Evolutionary conservation across 2,888 invertebrate species (phyloP).

Genomic region (Cremastobaeus sp.): DNA sequence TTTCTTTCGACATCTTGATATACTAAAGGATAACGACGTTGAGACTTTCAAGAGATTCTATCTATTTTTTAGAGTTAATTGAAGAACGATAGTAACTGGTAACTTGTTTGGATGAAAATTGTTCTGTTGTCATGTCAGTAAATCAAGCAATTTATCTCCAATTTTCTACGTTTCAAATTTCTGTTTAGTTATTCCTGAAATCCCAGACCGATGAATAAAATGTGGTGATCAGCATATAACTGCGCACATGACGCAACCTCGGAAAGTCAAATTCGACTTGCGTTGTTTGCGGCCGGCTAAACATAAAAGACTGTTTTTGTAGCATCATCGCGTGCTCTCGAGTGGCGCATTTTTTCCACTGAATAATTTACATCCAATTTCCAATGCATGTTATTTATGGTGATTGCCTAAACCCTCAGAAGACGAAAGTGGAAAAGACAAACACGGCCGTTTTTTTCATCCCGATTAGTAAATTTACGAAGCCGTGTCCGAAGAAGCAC

Average conservation of each 20-base stretch:
- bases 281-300: not conserved
- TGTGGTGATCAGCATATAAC: constrained; percentile 1
- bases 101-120: constrained; percentile 12
- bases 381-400: constrained; percentile 40
- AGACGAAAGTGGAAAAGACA: constrained; percentile 31
- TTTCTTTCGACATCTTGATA: too few species aligned
- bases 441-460: constrained; percentile 31
- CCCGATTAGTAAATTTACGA: constrained; percentile 36
- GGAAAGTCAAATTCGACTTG: constrained; percentile 26
- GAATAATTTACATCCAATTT: constrained; percentile 40
- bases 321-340: constrained; percentile 12
- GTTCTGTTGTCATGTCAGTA: constrained; percentile 8
- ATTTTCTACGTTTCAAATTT: constrained; percentile 3
- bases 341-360: not conserved
- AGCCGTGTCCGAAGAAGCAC: constrained; percentile 22
- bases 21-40: too few species aligned
- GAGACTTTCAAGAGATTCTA: not conserved
- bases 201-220: constrained; percentile 27
- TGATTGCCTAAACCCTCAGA: constrained; percentile 30
- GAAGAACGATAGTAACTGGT: constrained; percentile 3
- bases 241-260: constrained; percentile 5
- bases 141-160: constrained; percentile 21
- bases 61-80: not conserved
- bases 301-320: constrained; percentile 36
- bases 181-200: too few species aligned